phyloP scores from a whole-genome alignment of 2,113 vertebrate genomes.

The Rhagologus leucostigma region DNA sequence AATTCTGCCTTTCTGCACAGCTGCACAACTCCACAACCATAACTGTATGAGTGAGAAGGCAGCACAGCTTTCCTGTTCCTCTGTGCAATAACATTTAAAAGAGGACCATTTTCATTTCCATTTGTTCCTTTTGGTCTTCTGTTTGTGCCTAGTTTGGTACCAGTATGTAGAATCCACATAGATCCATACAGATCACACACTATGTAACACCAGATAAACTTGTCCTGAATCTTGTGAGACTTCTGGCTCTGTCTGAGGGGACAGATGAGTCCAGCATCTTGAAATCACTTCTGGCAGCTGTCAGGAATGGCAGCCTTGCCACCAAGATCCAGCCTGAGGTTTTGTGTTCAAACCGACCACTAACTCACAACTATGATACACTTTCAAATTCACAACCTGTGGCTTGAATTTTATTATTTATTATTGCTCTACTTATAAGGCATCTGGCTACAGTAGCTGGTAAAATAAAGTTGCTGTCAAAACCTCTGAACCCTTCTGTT shows the following conservation, averaged over 20 bases:
- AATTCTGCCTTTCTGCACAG: neutral
- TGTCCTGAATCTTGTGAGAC: neutral
- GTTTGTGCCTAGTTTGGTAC: neutral
- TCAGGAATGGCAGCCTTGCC: neutral
- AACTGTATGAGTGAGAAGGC: neutral
- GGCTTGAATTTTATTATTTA: neutral
- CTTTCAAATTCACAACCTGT: neutral
- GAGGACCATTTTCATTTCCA: neutral
- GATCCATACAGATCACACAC: neutral
- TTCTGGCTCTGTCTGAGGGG: neutral
- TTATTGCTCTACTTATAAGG: neutral
- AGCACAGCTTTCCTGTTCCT: neutral
- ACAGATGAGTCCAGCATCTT: neutral
- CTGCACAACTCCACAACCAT: neutral
- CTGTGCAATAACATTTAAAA: neutral
- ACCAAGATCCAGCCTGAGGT: neutral
- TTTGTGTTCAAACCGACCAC: neutral
- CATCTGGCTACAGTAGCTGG: neutral
- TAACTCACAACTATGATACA: neutral
- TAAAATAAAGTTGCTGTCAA: neutral
- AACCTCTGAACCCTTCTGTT: neutral
- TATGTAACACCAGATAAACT: neutral
- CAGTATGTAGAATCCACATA: neutral
- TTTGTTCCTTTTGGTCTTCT: neutral
- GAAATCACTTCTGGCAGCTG: neutral